These are phyloP conservation scores for Trichosurus vulpecula DNA, from an alignment of 2,797 vertebrate genomes.

Conservation along the genomic window DNA sequence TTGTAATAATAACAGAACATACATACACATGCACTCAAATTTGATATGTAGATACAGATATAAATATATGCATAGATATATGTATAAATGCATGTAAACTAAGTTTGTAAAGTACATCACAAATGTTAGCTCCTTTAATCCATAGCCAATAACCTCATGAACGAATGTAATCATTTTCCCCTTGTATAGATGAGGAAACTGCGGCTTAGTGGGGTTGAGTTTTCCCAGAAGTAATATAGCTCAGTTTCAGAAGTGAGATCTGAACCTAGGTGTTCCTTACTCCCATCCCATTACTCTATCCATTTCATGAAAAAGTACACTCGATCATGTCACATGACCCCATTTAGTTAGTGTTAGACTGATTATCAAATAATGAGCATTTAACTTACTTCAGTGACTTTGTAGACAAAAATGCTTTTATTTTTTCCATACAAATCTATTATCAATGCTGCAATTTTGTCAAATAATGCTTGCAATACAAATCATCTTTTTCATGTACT, in stretches of 20 bases:
- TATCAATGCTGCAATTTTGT: slow-evolving; percentile 27
- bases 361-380: not conserved
- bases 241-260: not conserved
- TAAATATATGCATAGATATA: not conserved
- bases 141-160: not conserved
- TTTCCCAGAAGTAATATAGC: not conserved
- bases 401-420: not conserved
- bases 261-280: not conserved
- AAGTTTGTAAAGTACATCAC: not conserved
- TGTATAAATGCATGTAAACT: not conserved
- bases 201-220: not conserved
- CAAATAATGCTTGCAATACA: slow-evolving; percentile 46
- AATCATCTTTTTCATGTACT: slow-evolving; percentile 18
- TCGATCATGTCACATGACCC: not conserved
- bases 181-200: not conserved
- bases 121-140: not conserved
- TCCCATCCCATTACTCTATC: not conserved
- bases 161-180: not conserved
- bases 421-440: not conserved
- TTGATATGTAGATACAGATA: not conserved
- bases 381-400: not conserved
- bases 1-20: not conserved
- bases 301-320: not conserved
- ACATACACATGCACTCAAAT: not conserved
- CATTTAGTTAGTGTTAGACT: not conserved